A percentile compares a stretch with the other conserved stretches of the same genome.
phyloP scores from a whole-genome alignment of 2,113 vertebrate genomes.

The Lathamus discolor region DNA sequence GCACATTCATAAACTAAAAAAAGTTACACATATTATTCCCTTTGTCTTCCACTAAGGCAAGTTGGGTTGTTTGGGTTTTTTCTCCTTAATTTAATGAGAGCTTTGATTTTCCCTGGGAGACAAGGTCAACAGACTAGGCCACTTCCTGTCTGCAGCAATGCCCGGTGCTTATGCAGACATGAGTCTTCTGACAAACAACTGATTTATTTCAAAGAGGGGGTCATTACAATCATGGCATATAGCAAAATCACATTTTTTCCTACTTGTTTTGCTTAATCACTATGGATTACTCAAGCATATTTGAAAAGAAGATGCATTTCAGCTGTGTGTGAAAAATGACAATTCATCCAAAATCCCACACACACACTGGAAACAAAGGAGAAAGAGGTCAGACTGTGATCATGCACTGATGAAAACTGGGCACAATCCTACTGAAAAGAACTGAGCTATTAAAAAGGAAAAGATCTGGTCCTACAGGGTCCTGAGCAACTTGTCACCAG shows the following conservation, averaged over 20 bases:
- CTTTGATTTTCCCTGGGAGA: constrained; percentile 63
- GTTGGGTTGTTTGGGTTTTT: background rate
- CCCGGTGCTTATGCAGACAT: constrained; percentile 62
- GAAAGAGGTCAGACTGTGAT: background rate
- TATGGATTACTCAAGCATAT: constrained; percentile 51
- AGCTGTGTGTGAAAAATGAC: constrained; percentile 39
- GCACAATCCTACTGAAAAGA: background rate
- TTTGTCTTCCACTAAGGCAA: constrained; percentile 20
- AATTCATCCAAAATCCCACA: constrained; percentile 34
- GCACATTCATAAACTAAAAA: background rate
- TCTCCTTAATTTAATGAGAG: constrained; percentile 36
- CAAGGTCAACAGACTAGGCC: constrained; percentile 70
- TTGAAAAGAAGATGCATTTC: constrained; percentile 52
- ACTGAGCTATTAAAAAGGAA: background rate
- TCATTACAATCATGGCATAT: constrained; percentile 38
- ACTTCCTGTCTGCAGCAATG: constrained; percentile 74
- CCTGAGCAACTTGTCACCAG: background rate
- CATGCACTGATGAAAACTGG: background rate
- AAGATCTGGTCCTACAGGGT: background rate
- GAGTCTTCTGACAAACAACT: constrained; percentile 62
- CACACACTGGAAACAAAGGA: background rate
- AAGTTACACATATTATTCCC: background rate
- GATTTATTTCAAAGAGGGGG: constrained; percentile 65
- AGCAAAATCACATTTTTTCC: constrained; percentile 58
- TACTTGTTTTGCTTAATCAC: constrained; percentile 57